A percentile compares a stretch with the other conserved stretches of the same genome.
phyloP scores from a whole-genome alignment of 2,797 vertebrate species.

The Aphelocoma californica region DNA sequence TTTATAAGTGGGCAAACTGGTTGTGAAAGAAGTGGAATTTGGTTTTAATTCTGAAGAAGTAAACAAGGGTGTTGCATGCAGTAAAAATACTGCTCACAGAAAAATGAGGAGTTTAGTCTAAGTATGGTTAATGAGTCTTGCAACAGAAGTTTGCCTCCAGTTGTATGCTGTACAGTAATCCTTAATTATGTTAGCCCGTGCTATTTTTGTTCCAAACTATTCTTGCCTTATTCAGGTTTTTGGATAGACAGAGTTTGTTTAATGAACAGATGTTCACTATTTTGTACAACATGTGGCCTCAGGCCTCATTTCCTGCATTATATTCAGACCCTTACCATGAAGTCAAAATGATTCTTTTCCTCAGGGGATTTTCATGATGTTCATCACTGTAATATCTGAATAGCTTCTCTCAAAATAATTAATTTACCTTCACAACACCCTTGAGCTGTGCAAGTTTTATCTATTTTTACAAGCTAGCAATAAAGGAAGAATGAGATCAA shows the following conservation, averaged over 20 bases:
- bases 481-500: background rate
- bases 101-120: background rate
- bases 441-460: slow-evolving; percentile 19
- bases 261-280: slow-evolving; percentile 46
- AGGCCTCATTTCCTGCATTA: slow-evolving; percentile 9
- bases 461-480: background rate
- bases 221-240: background rate
- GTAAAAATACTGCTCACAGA: background rate
- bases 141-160: background rate
- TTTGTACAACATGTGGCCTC: slow-evolving; percentile 14
- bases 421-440: slow-evolving; percentile 26
- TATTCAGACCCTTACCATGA: slow-evolving; percentile 7
- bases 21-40: background rate
- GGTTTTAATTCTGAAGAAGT: background rate
- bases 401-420: slow-evolving; percentile 44
- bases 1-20: background rate
- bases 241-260: background rate
- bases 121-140: background rate
- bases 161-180: background rate
- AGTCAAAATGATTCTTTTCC: slow-evolving; percentile 12
- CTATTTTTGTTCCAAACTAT: background rate
- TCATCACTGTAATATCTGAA: slow-evolving; percentile 19
- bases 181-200: background rate
- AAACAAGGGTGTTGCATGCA: background rate
- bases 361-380: background rate